A percentile compares a stretch with the other conserved stretches of the same genome.
phyloP scores from a whole-genome alignment of 2,113 vertebrate genomes.

The Delphinapterus leucas region DNA sequence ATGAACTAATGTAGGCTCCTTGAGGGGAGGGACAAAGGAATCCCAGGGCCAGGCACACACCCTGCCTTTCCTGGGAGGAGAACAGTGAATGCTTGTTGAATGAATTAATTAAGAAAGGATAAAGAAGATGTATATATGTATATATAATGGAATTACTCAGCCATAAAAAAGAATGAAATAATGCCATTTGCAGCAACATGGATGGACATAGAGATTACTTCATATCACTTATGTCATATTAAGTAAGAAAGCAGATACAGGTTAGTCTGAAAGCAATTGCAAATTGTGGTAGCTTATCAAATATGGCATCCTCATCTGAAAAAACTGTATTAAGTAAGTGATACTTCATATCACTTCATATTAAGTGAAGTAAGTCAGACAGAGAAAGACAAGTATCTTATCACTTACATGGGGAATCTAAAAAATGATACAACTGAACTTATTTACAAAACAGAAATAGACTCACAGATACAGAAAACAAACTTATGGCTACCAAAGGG shows the following conservation, averaged over 20 bases:
- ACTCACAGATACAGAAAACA: background rate
- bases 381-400: background rate
- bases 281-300: background rate
- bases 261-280: background rate
- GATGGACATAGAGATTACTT: background rate
- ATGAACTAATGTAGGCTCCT: fast-evolving
- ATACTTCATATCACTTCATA: too few relatives aligned
- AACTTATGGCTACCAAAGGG: background rate
- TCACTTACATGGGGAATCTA: background rate
- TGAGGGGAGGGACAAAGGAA: fast-evolving
- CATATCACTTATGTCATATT: too few relatives aligned
- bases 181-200: background rate
- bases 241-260: background rate
- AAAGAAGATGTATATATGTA: background rate
- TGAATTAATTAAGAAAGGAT: background rate
- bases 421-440: background rate
- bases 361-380: background rate
- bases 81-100: background rate
- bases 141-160: background rate
- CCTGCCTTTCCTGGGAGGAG: too few relatives aligned
- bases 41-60: background rate
- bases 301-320: background rate
- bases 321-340: background rate
- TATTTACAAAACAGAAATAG: background rate
- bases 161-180: background rate